Conservation (phyloP, 2,797 vertebrate species). For the Nannoperca australis region DNA sequence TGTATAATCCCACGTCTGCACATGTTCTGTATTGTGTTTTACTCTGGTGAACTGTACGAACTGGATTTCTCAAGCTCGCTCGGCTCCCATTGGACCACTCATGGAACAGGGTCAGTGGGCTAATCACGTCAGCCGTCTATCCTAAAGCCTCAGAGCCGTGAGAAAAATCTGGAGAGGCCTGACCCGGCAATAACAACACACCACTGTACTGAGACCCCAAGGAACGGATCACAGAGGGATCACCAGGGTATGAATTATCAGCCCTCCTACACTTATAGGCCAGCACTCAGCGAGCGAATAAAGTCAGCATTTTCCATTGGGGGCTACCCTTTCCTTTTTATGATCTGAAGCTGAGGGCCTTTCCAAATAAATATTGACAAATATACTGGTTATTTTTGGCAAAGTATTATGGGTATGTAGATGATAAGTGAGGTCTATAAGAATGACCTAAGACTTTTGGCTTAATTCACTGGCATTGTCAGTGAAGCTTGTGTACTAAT, state of each 20-base stretch:
- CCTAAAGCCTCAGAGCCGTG: constrained; percentile 75
- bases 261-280: constrained; percentile 57
- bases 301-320: constrained; percentile 81
- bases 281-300: constrained; percentile 53
- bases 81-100: constrained; percentile 54
- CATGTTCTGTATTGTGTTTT: constrained; percentile 51
- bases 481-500: background rate
- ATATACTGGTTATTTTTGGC: constrained; percentile 36
- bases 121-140: constrained; percentile 62
- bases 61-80: constrained; percentile 63
- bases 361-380: constrained; percentile 40
- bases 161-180: constrained; percentile 77
- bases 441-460: background rate
- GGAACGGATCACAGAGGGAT: constrained; percentile 47
- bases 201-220: constrained; percentile 41
- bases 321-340: constrained; percentile 49
- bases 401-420: constrained; percentile 19
- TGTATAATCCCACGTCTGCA: constrained; percentile 53
- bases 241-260: constrained; percentile 42
- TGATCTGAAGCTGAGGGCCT: constrained; percentile 40
- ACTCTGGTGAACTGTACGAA: constrained; percentile 26
- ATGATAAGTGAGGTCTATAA: constrained; percentile 6
- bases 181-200: constrained; percentile 64
- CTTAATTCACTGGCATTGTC: background rate
- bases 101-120: constrained; percentile 76